phyloP scores from a whole-genome alignment of 53 echinoderm and acorn worm species.

The Temnopleurus reevesii region DNA sequence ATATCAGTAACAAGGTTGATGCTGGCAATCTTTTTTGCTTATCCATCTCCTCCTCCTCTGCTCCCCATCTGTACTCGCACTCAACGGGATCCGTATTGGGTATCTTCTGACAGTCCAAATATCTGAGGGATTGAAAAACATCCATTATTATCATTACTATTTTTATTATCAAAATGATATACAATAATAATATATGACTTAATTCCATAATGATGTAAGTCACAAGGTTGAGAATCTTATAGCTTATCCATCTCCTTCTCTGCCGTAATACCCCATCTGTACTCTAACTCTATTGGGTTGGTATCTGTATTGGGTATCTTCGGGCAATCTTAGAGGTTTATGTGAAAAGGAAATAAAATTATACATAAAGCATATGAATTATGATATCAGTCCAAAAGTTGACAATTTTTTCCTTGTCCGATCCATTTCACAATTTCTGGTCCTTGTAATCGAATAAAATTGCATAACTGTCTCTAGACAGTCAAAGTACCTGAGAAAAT shows the following conservation, averaged over 20 bases:
- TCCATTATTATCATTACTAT: no score
- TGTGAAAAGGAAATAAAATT: constrained; percentile 32
- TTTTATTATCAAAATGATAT: no score
- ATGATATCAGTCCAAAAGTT: not conserved
- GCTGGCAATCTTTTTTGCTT: not conserved
- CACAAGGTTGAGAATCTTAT: no score
- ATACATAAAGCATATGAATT: no score
- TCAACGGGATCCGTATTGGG: constrained; percentile 74
- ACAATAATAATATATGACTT: no score
- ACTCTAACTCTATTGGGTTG: constrained; percentile 76
- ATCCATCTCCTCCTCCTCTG: constrained; percentile 59
- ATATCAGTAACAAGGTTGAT: not conserved
- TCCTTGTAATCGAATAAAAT: constrained; percentile 74
- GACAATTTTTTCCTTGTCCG: constrained; percentile 57
- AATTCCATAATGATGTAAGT: no score
- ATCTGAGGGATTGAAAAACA: constrained; percentile 55
- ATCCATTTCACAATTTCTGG: constrained; percentile 82
- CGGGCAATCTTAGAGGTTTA: constrained; percentile 81
- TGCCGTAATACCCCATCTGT: constrained; percentile 86
- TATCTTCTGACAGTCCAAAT: constrained; percentile 76
- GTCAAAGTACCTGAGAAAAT: constrained; percentile 75
- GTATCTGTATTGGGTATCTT: constrained; percentile 72
- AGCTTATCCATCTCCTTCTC: constrained; percentile 34
- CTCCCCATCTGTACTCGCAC: constrained; percentile 85
- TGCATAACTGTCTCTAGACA: constrained; percentile 67